Evolutionary conservation across 35 echinoderm and acorn worm species (phyloP).

Genomic region (Acanthaster planci): DNA sequence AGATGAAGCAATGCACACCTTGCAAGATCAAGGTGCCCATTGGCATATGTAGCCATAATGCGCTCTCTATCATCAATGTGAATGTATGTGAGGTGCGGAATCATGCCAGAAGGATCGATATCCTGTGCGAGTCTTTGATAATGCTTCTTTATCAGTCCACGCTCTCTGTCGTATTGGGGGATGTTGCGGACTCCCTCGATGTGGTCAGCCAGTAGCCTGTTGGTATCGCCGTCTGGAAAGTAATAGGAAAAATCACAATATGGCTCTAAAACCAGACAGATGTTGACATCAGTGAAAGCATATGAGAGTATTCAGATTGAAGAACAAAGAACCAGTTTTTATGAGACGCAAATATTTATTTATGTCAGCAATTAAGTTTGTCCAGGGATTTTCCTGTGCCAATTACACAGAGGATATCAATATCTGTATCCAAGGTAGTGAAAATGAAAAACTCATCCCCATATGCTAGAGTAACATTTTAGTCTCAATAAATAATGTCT

Average conservation of each 20-base stretch:
- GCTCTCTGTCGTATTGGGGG: background rate
- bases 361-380: no score
- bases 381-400: background rate
- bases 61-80: background rate
- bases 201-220: background rate
- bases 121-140: background rate
- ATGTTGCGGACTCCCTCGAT: background rate
- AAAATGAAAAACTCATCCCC: no score
- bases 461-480: no score
- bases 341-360: background rate
- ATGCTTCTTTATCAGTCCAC: background rate
- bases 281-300: background rate
- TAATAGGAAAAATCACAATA: background rate
- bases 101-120: background rate
- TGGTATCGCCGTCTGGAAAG: background rate
- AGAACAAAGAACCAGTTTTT: background rate
- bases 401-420: background rate
- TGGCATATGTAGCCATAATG: background rate
- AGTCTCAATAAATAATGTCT: no score
- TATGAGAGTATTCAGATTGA: background rate
- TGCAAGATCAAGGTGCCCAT: background rate
- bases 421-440: no score
- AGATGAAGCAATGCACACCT: background rate
- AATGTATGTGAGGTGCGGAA: background rate
- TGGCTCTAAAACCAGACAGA: background rate